A percentile compares a stretch with the other conserved stretches of the same genome.
These are phyloP conservation scores for Cosmia trapezina DNA, from an alignment of 2,888 invertebrate species.

Conservation along the genomic window DNA sequence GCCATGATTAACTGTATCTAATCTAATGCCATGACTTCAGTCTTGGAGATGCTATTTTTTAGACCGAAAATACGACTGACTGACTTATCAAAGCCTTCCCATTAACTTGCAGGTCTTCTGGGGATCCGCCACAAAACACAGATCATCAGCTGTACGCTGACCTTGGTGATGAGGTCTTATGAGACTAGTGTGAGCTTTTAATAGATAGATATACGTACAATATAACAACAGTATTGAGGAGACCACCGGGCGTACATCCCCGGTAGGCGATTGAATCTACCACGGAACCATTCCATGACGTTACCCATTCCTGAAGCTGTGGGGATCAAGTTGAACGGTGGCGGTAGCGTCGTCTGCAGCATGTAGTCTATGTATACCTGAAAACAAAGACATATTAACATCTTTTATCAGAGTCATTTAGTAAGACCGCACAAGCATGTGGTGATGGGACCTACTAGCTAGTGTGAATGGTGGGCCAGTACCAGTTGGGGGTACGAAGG, in stretches of 20 bases:
- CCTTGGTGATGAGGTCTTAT: too few relatives aligned
- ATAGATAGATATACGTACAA: slow-evolving; percentile 64
- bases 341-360: slow-evolving; percentile 92
- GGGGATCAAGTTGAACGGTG: slow-evolving; percentile 93
- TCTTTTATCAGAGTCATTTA: not conserved
- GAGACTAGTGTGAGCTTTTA: too few relatives aligned
- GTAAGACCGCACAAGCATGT: not conserved
- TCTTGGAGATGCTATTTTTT: not conserved
- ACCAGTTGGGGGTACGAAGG: not conserved
- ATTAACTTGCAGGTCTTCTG: too few relatives aligned
- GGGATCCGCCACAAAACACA: too few relatives aligned
- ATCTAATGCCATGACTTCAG: not conserved
- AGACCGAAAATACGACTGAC: too few relatives aligned
- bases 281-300: slow-evolving; percentile 86
- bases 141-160: too few relatives aligned
- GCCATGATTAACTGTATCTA: too few relatives aligned
- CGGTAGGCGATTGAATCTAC: slow-evolving; percentile 74
- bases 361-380: slow-evolving; percentile 93
- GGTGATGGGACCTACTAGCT: not conserved
- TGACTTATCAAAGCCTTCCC: too few relatives aligned
- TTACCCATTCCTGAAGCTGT: slow-evolving; percentile 88
- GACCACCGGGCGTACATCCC: slow-evolving; percentile 85
- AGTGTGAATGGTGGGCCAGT: not conserved
- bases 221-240: slow-evolving; percentile 83
- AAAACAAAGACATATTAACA: not conserved